Base-by-base conservation (phyloP, 2,888 invertebrate species). In the Ligdia adustata region DNA sequence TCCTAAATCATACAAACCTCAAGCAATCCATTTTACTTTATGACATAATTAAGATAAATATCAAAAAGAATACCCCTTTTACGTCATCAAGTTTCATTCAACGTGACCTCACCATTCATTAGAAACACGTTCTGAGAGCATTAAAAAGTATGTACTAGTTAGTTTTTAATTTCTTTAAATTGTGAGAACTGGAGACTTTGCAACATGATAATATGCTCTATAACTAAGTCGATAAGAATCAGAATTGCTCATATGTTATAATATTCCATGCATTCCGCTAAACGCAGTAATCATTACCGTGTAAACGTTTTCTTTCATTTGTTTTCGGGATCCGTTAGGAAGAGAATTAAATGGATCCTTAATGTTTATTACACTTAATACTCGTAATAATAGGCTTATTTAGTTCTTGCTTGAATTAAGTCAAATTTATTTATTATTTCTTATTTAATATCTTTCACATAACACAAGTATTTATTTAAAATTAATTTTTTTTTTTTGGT, bases 261-360 rank as follows among this genome's bases (percentile, higher is more conserved):
- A 59, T 57, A 51, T 55, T 45, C 28, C 47, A 55, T 59, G 52
- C 59, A 54, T 64, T 60, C 49, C 18, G 29, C 44, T 60, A 41
- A 64, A 65, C 60, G 60, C 57, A 57, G 59, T 33, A 62, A 68
- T 64, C 62, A 62, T 68, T 60, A 62, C 56, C 54, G 54, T 60
- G 61, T 66, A 66, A 66, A 67, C 47, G 61, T 52, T 57, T 62
- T 60, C 60, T 63, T 69, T 65, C 50, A 60, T 56, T 43, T 33
- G 43, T 43, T 32, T 58, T 62, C 51, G 50, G 68, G 59, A 64
- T 60, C 63, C 69, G 4, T 1, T 7, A 7, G 1, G 7, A 18
- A 18, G 7, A 1, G 18, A 18, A 18, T 18, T 7, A 18, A n/a
- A n/a, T n/a, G n/a, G n/a, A n/a, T n/a, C n/a, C n/a, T n/a, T n/a